Percentiles rank a stretch among this genome's conserved stretches.
phyloP scores from a whole-genome alignment of 2,888 invertebrate genomes.

The Chrysolina haemoptera region DNA sequence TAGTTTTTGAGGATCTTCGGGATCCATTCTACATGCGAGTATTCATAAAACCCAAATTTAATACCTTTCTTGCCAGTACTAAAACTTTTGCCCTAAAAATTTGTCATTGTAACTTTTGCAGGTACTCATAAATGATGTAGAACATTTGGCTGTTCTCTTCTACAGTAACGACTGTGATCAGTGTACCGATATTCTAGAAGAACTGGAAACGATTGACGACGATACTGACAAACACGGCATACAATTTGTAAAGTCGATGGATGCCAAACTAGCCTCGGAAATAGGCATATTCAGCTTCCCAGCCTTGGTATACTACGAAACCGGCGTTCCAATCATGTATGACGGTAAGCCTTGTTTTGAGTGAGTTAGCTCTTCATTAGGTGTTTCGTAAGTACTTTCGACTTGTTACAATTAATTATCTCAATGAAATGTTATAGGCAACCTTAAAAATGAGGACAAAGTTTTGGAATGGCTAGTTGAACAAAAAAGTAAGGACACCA shows the following conservation, averaged over 20 bases:
- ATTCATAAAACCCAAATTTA: too few relatives aligned
- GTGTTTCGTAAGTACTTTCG: slow-evolving; percentile 28
- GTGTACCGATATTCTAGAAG: slow-evolving; percentile 89
- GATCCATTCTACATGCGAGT: too few relatives aligned
- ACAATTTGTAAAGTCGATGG: slow-evolving; percentile 94
- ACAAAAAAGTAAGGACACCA: slow-evolving; percentile 92
- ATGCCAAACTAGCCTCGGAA: slow-evolving; percentile 90
- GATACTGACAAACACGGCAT: slow-evolving; percentile 94
- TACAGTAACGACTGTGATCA: slow-evolving; percentile 86
- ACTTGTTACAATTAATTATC: slow-evolving; percentile 36
- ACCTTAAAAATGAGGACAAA: slow-evolving; percentile 94
- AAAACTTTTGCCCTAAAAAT: too few relatives aligned
- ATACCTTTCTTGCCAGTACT: too few relatives aligned
- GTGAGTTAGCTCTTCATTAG: slow-evolving; percentile 34
- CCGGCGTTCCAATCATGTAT: slow-evolving; percentile 94
- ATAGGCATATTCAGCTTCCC: slow-evolving; percentile 94
- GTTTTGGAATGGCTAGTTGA: slow-evolving; percentile 96
- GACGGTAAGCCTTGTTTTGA: slow-evolving; percentile 80
- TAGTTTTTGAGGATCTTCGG: too few relatives aligned
- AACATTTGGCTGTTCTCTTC: slow-evolving; percentile 93
- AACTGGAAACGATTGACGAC: slow-evolving; percentile 92
- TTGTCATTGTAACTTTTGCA: slow-evolving; percentile 48
- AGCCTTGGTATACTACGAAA: slow-evolving; percentile 93
- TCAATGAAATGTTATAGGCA: slow-evolving; percentile 79
- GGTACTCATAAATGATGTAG: slow-evolving; percentile 90